Evolutionary conservation across 2,113 vertebrate species (phyloP), one percentile per base, ranked within the genome.

Genomic region (Aldabrachelys gigantea): DNA sequence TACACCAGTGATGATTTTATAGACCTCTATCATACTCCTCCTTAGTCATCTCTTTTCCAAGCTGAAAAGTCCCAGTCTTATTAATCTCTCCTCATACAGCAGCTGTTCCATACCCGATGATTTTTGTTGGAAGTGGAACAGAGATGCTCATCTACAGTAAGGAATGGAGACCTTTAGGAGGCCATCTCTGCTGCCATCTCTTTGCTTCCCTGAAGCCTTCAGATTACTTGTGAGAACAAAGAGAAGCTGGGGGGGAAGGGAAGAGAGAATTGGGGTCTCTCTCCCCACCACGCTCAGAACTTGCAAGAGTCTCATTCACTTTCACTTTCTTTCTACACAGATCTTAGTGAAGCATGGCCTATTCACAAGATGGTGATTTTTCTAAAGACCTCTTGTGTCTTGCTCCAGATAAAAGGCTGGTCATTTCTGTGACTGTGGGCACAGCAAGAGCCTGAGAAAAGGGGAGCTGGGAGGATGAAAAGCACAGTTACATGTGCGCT

Each of bases 151-250:
- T 38, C 53, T 62, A 82, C 22, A 92, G 56, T 52, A 47, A 65
- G 91, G 82, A 0, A 17, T 29, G 22, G 11, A 1, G 31, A 62
- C 47, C 31, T 84, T 92, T 4, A 0, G 6, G 19, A 62, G 80
- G 76, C 1, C 50, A 65, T 0, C 17, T 24, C n/a, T 54, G 78
- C 50, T 7, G 65, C n/a, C 17, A 35, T n/a, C 65, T 65, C 17
- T 72, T 21, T 38, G n/a, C 38, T 1, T 9, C 0, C 1, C 52
- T 27, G 57, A 79, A 84, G 29, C 53, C 6, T 0, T 56, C 4
- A 69, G 22, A 44, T 1, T 65, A 12, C 57, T 19, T 6, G 80
- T 44, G 59, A 80, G 89, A 85, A 82, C 41, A 92, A 80, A 52
- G 35, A 13, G 38, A 47, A 89, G 21, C 4, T 29, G 49, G 0